Conservation (phyloP, 2,888 invertebrate genomes). For the Campoplex capitator region DNA sequence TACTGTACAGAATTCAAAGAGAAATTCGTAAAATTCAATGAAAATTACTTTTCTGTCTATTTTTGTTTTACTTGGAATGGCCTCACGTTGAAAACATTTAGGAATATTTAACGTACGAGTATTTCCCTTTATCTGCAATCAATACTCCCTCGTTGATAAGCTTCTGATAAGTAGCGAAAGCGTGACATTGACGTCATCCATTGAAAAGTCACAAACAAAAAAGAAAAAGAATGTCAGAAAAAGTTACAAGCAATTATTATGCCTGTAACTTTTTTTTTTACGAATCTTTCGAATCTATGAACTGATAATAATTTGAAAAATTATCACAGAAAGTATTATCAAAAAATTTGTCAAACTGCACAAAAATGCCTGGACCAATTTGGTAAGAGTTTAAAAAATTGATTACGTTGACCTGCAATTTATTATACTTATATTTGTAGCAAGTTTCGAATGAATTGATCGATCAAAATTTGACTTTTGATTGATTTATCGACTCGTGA, state of each 20-base stretch:
- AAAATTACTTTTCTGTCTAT: too few species aligned
- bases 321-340: not conserved
- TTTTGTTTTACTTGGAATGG: not conserved
- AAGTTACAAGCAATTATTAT: not conserved
- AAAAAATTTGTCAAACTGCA: not conserved
- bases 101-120: not conserved
- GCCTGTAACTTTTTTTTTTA: not conserved
- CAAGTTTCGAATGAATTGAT: conserved; percentile 38
- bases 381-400: not conserved
- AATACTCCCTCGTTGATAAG: conserved; percentile 54
- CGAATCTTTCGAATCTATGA: not conserved
- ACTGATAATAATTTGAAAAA: not conserved
- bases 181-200: not conserved
- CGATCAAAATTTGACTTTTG: conserved; percentile 54
- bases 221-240: too few species aligned
- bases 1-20: not conserved
- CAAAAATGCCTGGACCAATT: not conserved
- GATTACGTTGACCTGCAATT: not conserved
- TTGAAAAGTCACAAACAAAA: too few species aligned
- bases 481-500: conserved; percentile 57
- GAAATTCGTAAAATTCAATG: not conserved
- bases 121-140: conserved; percentile 15
- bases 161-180: conserved; percentile 49
- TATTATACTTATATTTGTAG: conserved; percentile 2
- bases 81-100: not conserved